Evolutionary conservation across 2,888 invertebrate genomes (phyloP), one percentile per base, ranked within the genome.

Genomic region (Tinea semifulvella): DNA sequence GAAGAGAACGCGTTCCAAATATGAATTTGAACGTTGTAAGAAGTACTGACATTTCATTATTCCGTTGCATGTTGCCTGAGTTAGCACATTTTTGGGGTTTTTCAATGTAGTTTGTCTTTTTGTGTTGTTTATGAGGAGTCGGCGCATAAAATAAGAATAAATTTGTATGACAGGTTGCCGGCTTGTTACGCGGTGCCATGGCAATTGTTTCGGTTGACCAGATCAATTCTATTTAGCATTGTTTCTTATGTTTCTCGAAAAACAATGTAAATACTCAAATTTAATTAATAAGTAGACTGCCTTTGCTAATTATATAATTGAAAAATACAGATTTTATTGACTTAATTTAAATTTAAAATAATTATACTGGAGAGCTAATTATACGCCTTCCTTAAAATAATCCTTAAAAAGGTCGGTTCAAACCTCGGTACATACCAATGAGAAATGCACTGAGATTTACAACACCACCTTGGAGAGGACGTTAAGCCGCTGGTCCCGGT

Each of bases 1-100:
- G 75, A 77, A 76, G 69, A 74, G 68, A 71, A 74, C 71, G 71
- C 6, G 66, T 73, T 72, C 69, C 68, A 69, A 72, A 69, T 74
- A 76, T 76, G 74, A 77, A 74, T 76, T 74, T 40, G 73, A 70
- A 77, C 77, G 77, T 72, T 77, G 69, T 68, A 69, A 63, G 72
- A 72, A 66, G 59, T 57, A 60, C 65, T 65, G 65, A 76, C 72
- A 75, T 74, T 75, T 74, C 74, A 75, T 74, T 75, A 77, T 77
- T 73, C 75, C 74, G 68, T 71, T 68, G 71, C 65, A 68, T 66
- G 66, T 58, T 57, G 63, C 63, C 60, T 36, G 14, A 63, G 50
- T 51, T 63, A 65, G 61, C 70, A n/a, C n/a, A 68, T 73, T 71
- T 68, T 65, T 71, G 69, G 62, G 31, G 60, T 54, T 57, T 59